phyloP scores from a whole-genome alignment of 2,113 vertebrate genomes.

The Mus pahari region DNA sequence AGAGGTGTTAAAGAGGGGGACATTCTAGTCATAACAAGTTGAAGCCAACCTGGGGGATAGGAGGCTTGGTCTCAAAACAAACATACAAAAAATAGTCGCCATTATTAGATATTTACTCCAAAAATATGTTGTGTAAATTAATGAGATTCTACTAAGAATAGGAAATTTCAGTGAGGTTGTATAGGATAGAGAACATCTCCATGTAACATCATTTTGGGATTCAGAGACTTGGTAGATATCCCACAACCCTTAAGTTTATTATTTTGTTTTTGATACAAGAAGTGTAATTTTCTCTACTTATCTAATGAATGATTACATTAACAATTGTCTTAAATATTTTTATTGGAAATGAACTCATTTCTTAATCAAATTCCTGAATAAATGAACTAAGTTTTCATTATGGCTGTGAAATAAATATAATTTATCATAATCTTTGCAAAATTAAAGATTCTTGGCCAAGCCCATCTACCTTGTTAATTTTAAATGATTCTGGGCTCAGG shows the following conservation, averaged over 20 bases:
- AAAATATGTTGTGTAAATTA: neutral
- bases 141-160: neutral
- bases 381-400: neutral
- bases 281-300: neutral
- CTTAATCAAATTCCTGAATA: neutral
- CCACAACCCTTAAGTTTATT: neutral
- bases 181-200: neutral
- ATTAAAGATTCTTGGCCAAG: neutral
- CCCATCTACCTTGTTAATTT: neutral
- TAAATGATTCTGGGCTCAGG: neutral
- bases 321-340: conserved; percentile 48
- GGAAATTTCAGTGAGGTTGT: neutral
- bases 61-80: neutral
- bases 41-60: neutral
- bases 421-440: neutral
- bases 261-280: neutral
- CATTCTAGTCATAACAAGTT: neutral
- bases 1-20: too few species aligned
- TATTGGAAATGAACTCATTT: neutral
- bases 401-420: neutral
- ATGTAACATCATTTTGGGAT: neutral
- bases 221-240: neutral
- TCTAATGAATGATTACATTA: neutral
- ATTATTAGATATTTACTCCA: neutral
- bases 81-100: neutral